These are phyloP conservation scores for Melanotaenia nigrans DNA, from an alignment of 2,797 vertebrate species.

Conservation along the genomic window DNA sequence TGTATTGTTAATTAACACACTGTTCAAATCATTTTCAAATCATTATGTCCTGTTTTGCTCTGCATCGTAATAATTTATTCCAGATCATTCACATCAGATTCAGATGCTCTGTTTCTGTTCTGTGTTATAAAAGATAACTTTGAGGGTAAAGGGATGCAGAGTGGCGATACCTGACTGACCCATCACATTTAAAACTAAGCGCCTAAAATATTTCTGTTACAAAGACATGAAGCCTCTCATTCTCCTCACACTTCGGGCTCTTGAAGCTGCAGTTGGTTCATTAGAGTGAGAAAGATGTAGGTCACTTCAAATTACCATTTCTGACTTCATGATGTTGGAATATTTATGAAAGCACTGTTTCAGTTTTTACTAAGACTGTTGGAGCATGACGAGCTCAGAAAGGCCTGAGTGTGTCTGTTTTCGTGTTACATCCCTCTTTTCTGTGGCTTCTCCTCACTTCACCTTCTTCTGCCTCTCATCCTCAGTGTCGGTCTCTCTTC, in stretches of 20 bases:
- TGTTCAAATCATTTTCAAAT: background rate
- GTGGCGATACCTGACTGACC: no score
- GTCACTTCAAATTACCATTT: constrained; percentile 17
- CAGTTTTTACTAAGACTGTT: no score
- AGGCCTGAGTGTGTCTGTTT: background rate
- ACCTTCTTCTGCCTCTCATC: background rate
- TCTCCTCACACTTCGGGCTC: no score
- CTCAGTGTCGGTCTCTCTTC: constrained; percentile 3
- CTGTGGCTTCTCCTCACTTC: background rate
- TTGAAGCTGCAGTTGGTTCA: constrained; percentile 14
- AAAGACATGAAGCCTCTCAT: background rate
- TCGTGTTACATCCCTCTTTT: background rate
- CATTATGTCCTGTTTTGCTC: background rate
- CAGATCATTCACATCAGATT: no score
- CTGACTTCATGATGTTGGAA: background rate
- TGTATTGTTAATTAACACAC: no score
- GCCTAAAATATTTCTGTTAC: background rate
- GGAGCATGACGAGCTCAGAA: background rate
- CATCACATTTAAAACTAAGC: no score
- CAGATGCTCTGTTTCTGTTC: no score
- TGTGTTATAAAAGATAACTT: no score
- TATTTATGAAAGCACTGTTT: background rate
- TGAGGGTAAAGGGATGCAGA: no score
- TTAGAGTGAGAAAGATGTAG: constrained; percentile 20
- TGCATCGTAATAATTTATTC: no score